Base-by-base conservation (phyloP, 1,140 invertebrate species). In the Cherax quadricarinatus region DNA sequence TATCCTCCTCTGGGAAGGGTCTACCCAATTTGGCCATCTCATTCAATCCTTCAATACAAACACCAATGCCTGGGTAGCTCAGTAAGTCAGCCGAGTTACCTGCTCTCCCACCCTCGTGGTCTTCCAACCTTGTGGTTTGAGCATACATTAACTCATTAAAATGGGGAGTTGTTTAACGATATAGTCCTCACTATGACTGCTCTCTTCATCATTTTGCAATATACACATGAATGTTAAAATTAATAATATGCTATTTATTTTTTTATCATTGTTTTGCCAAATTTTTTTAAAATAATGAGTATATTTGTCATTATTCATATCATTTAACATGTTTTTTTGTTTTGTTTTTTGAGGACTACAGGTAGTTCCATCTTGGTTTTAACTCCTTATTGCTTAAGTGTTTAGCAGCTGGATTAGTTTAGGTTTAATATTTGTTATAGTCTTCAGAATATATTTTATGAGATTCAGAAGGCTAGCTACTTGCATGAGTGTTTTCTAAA, bases 41-140 rank as follows among this genome's bases (percentile, higher is more conserved):
- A 95, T 96, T 51, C 93, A 94, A 53, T 94, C 95, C 41, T 96
- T 96, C 93, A 96, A 96, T 94, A 94, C 95, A 79, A 95, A 95
- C 91, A 96, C 96, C 12, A 96, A 96, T 94, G 92, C 94, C 21
- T 96, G 95, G 95, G 95, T 95, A 93, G 94, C 94, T 83, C 95
- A 95, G 95, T 96, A 93, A 94, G 94, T 94, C 80, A 86, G 41
- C 49, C 49, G 60, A 57, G 75, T 86, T 80, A 48, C 70, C 70
- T 78, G 57, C 81, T 80, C 53, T 79, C 49, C 78, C 41, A 80
- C 80, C 48, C 49, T 51, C 51, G 41, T 82, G 30, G 60, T 66
- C 51, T 9, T 41, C 60, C 24, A 82, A 57, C 57, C 49, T 91
- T 80, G 53, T 85, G 73, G 24, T 86, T 12, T 24, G 85, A 49